Base-by-base conservation (phyloP, 2,797 vertebrate species). In the Tiaroga cobitis region DNA sequence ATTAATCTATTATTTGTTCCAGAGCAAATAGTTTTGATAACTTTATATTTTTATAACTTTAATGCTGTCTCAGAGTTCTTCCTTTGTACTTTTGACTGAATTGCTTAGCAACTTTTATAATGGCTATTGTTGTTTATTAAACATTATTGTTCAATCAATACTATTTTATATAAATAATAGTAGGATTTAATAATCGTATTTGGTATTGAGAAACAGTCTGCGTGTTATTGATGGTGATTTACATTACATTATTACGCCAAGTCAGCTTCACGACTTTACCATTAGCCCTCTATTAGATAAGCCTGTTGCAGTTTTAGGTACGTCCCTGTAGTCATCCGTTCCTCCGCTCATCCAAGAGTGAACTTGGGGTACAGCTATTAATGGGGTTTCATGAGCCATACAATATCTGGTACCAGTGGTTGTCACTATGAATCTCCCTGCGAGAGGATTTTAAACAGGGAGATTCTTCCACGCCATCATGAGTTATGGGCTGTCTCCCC, bases 361-460 rank as follows among this genome's bases (percentile, higher is more conserved):
- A 94, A 94, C 94, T 93, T 86, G 85, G 89, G 88, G 90, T 88
- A 83, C 86, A 90, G 91, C 92, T 89, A 93, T 93, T 95, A 94
- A 93, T 94, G 90, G 92, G 88, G 92, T 93, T 94, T 92, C 91
- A 94, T 92, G 93, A 94, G 93, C 92, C 93, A 89, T 93, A 91
- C 90, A 90, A 95, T 94, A 93, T 92, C 92, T 91, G 92, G 89
- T 89, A 93, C 93, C 93, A 92, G 90, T 86, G 87, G 88, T 91
- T 91, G 84, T 92, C 91, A 81, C 90, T 87, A 92, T 94, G 90
- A 94, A 93, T 93, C 92, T 93, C 91, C 84, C 89, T 92, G 89
- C 84, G 87, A 91, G 87, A 87, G 89, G 89, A 80, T 78, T 79
- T 83, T 87, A 87, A 89, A 85, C 76, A 82, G 83, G 39, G 41